phyloP scores from a whole-genome alignment of 2,888 invertebrate species.

The Odontomyia ornata region DNA sequence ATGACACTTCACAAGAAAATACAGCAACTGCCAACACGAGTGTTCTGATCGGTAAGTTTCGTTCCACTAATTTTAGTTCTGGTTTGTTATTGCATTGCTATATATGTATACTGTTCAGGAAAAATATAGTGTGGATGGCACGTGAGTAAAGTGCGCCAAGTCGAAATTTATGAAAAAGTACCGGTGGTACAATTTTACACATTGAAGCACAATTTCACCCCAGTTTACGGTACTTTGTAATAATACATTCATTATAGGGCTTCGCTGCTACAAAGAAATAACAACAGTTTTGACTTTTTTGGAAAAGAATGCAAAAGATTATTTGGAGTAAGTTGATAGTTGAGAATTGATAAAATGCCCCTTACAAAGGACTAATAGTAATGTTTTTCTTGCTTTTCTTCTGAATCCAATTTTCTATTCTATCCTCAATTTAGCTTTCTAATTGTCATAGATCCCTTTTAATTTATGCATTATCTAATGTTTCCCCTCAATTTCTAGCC shows the following conservation, averaged over 20 bases:
- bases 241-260: background rate
- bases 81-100: background rate
- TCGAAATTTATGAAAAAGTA: background rate
- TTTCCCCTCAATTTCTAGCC: too few species aligned
- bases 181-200: background rate
- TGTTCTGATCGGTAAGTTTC: conserved; percentile 1
- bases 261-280: too few species aligned
- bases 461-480: too few species aligned
- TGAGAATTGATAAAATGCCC: too few species aligned
- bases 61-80: conserved; percentile 4
- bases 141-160: background rate
- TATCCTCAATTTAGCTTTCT: too few species aligned
- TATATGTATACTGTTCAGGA: background rate
- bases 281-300: too few species aligned
- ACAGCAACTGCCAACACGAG: background rate
- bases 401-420: too few species aligned
- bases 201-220: background rate
- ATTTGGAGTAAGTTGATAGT: too few species aligned
- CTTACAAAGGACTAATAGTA: too few species aligned
- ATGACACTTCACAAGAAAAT: conserved; percentile 9
- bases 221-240: background rate
- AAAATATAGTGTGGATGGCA: background rate
- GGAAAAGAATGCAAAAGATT: too few species aligned
- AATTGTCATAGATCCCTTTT: too few species aligned
- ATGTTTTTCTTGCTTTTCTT: too few species aligned